Base-by-base conservation (phyloP, 2,797 vertebrate genomes). In the Strix occidentalis region DNA sequence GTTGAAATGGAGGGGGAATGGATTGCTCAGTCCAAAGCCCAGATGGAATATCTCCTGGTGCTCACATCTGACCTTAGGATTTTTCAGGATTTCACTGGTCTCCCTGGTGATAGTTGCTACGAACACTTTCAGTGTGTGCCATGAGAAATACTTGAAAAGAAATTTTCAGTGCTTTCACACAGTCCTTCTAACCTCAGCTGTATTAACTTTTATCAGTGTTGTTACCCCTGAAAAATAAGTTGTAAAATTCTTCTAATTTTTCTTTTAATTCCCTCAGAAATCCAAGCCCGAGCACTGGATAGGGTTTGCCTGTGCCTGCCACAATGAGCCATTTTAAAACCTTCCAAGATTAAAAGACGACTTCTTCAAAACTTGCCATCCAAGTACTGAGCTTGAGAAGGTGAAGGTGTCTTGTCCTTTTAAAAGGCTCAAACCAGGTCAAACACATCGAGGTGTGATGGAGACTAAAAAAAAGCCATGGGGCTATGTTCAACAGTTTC, bases 101-200 rank as follows among this genome's bases (percentile, higher is more conserved):
- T 97, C 98, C 98, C 84, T 97, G 97, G 98, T 95, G 97, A 98
- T 70, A 83, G 98, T 98, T 98, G 97, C 98, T 96, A 98, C 16
- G 95, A 97, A 91, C 74, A 92, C 95, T 94, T 84, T 93, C 90
- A 77, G 86, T 78, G 83, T 75, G 82, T 91, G 77, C 17, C 51
- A 96, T 76, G 92, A 97, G 91, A 96, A 97, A 97, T 96, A 96
- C 83, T 95, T 91, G 83, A 97, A 97, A 97, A 96, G 89, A 95
- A 90, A 96, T 95, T 89, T 87, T 77, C 70, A 56, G 78, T 91
- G 91, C 82, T 96, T 97, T 97, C 84, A 91, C 79, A 81, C 39
- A 93, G 94, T 91, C 85, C 82, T 94, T 93, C 60, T 95, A 89
- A 66, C 90, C 72, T 96, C 87, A 65, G 78, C 87, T 93, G 82